phyloP scores from a whole-genome alignment of 2,113 vertebrate genomes.

The Centropus unirufus region DNA sequence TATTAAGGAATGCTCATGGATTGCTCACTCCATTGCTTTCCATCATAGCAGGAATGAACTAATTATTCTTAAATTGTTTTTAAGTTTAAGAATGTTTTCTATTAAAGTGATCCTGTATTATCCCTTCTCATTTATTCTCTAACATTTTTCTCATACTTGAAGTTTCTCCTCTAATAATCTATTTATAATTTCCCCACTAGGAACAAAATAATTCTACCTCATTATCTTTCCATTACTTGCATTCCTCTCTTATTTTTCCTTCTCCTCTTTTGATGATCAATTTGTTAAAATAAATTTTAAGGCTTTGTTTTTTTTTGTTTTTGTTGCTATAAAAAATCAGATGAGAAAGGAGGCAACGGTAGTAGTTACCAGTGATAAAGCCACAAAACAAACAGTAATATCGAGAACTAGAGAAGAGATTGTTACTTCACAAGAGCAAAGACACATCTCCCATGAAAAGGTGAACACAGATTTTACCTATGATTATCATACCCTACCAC shows the following conservation, averaged over 20 bases:
- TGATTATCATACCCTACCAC: not conserved
- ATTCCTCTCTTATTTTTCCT: not conserved
- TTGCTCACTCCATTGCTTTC: not conserved
- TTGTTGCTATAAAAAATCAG: conserved; percentile 71
- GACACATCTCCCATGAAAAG: conserved; percentile 79
- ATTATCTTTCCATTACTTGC: not conserved
- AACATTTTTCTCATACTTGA: conserved; percentile 1
- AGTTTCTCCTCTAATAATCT: not conserved
- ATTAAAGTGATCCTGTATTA: not conserved
- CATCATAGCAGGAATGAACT: not conserved
- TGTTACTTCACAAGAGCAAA: conserved; percentile 74
- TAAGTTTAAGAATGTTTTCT: conserved; percentile 15
- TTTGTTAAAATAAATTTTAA: not conserved
- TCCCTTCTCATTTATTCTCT: not conserved
- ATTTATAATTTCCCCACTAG: not conserved
- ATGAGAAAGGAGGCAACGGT: conserved; percentile 77
- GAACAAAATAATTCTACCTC: not conserved
- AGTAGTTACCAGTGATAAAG: conserved; percentile 76
- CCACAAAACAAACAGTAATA: conserved; percentile 78
- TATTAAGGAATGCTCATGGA: not conserved
- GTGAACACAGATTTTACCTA: conserved; percentile 70
- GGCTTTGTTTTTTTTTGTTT: not conserved
- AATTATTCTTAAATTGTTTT: conserved; percentile 13
- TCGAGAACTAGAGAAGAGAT: conserved; percentile 78
- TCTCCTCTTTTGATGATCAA: not conserved